Percentiles rank a stretch among this genome's conserved stretches.
phyloP scores from a whole-genome alignment of 2,113 vertebrate species.

The Lagopus muta region DNA sequence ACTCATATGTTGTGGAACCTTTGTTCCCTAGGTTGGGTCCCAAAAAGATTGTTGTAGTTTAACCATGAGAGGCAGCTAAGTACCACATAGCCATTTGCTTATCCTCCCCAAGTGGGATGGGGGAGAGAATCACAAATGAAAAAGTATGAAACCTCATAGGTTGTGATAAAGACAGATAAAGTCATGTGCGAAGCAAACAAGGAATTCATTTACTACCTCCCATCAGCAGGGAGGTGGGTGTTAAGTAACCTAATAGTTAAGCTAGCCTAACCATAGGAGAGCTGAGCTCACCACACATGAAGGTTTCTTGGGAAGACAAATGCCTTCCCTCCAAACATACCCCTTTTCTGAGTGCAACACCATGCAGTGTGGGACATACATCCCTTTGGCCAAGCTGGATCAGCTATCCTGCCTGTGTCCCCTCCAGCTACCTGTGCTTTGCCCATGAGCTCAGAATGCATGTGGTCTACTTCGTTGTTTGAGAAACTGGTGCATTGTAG shows the following conservation, averaged over 20 bases:
- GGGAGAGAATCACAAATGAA: neutral
- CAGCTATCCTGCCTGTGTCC: neutral
- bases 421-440: neutral
- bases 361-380: neutral
- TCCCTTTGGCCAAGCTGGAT: neutral
- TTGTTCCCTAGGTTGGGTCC: too few species aligned
- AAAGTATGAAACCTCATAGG: neutral
- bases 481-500: neutral
- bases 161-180: neutral
- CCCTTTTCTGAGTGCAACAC: neutral
- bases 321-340: neutral
- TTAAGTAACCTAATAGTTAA: neutral
- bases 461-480: neutral
- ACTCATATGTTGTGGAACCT: neutral
- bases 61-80: neutral
- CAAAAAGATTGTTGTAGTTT: neutral
- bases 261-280: neutral
- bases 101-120: neutral
- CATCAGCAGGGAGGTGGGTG: neutral
- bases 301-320: neutral
- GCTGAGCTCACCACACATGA: neutral
- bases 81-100: neutral
- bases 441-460: accelerated
- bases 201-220: neutral
- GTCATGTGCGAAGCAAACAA: neutral